Conservation (phyloP, 1,140 invertebrate species). For the Drosophila subpulchrella region DNA sequence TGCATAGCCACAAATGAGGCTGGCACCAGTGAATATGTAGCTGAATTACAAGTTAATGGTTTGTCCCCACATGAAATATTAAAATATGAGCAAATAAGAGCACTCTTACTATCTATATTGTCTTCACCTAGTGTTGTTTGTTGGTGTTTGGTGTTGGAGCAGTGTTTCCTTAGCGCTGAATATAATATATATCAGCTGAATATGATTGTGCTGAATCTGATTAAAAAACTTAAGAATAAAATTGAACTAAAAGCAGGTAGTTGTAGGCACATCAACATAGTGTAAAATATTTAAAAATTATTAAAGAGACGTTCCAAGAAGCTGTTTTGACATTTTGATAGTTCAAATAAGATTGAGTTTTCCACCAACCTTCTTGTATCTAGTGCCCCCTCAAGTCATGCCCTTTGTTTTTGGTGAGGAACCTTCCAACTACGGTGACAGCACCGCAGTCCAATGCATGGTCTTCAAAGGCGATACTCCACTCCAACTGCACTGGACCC, state of each 20-base stretch:
- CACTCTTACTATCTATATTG: constrained; percentile 48
- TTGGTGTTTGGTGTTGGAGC: constrained; percentile 62
- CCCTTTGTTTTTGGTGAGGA: constrained; percentile 90
- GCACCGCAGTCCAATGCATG: constrained; percentile 88
- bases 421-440: constrained; percentile 88
- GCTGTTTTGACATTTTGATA: neutral
- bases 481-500: constrained; percentile 90
- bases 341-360: neutral
- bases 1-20: constrained; percentile 87
- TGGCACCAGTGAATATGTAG: constrained; percentile 85
- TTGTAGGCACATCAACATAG: too few species aligned
- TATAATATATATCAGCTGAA: neutral
- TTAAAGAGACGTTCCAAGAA: neutral
- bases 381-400: constrained; percentile 88
- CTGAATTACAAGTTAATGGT: constrained; percentile 87
- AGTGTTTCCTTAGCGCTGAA: neutral
- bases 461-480: constrained; percentile 91
- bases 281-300: too few species aligned
- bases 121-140: constrained; percentile 40
- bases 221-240: too few species aligned
- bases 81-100: constrained; percentile 28
- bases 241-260: too few species aligned
- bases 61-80: constrained; percentile 36
- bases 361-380: neutral
- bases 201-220: too few species aligned